A percentile compares a stretch with the other conserved stretches of the same genome.
phyloP scores from a whole-genome alignment of 2,888 invertebrate genomes.

The Andrena praecox region DNA sequence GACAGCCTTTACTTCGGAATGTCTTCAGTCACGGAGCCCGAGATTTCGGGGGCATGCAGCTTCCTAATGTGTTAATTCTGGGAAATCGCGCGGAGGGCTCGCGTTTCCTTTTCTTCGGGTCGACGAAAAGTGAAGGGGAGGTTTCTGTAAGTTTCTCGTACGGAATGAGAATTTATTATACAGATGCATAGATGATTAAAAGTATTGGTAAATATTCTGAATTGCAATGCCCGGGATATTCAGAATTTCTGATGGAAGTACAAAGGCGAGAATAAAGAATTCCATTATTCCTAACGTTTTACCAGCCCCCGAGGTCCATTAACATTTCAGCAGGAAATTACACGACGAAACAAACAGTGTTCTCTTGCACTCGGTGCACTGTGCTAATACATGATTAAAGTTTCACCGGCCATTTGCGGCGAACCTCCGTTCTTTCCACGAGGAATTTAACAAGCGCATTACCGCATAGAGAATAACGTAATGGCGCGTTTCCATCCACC shows the following conservation, averaged over 20 bases:
- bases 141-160: not conserved
- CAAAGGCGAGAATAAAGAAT: too few species aligned
- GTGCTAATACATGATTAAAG: not conserved
- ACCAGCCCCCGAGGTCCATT: not conserved
- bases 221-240: too few species aligned
- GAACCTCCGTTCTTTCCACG: not conserved
- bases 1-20: not conserved
- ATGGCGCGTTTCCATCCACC: slow-evolving; percentile 33
- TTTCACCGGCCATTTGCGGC: not conserved
- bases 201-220: too few species aligned
- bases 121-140: not conserved
- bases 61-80: slow-evolving; percentile 11
- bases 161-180: too few species aligned
- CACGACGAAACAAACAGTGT: not conserved
- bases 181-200: too few species aligned
- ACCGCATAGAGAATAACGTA: slow-evolving; percentile 9
- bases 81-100: not conserved
- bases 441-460: not conserved
- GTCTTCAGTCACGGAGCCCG: not conserved
- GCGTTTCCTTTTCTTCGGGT: not conserved
- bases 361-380: not conserved
- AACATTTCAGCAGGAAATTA: not conserved
- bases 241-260: too few species aligned
- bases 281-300: too few species aligned
- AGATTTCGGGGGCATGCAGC: not conserved